Evolutionary conservation across 1,140 invertebrate species (phyloP), one percentile per base, ranked within the genome.

Genomic region (Hypothenemus hampei): DNA sequence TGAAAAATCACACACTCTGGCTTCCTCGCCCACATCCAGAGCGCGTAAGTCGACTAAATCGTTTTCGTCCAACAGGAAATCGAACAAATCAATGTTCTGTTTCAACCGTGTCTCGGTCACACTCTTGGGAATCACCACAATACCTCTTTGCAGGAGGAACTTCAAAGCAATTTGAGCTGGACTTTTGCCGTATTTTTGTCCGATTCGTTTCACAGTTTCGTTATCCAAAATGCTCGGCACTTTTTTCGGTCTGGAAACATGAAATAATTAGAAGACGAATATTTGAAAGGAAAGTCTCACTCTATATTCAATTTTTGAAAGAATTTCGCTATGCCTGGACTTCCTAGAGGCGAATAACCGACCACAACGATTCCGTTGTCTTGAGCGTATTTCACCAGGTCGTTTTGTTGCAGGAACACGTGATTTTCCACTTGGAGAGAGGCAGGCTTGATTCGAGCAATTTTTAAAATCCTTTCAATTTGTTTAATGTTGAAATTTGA

Each of bases 61-160:
- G 2, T 74, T 69, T 2, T 69, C 55, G 23, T 69, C 72, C 35
- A 86, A 65, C 50, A 77, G 67, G 63, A 84, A 85, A 65, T 83
- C 78, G 58, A 83, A 84, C 44, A 85, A 71, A 57, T 82, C 68
- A 15, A 81, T 67, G 63, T 84, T 84, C 65, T 79, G 71, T 64
- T 81, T 80, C 0, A 94, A 75, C 64, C 90, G 78, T 4, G 78
- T 70, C 0, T 81, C 73, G 65, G 82, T 89, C 0, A 81, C 81
- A 69, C 88, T 91, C 73, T 94, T 95, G 36, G 91, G 91, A 66
- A 95, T 91, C 11, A 87, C 85, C 23, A 81, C 74, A 8, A 91
- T 73, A n/a, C 81, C 82, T 44, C 81, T 75, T 69, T 91, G 83
- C 0, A 92, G 65, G 39, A 87, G 76, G 71, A 85, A 88, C 29